Base-by-base conservation (phyloP, 2,888 invertebrate species). In the Lampropteryx suffumata region DNA sequence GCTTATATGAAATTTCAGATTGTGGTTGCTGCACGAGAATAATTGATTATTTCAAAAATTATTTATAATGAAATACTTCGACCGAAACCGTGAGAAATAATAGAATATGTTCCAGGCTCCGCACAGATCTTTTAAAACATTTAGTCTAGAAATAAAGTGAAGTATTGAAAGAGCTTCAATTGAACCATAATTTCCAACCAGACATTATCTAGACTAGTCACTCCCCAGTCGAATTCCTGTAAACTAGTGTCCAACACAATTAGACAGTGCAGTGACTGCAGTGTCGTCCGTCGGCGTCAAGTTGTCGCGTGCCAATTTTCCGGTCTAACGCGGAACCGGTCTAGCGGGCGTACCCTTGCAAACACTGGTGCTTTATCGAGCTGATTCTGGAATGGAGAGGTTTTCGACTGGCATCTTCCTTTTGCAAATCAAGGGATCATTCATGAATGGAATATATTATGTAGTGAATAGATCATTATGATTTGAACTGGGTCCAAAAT, bases 241-340 rank as follows among this genome's bases (percentile, higher is more conserved):
- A 27, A 33, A 34, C 34, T 21, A 29, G 27, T 17, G 12, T 36
- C 43, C 47, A 55, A 60, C 48, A 54, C 53, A 51, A 57, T 49
- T 50, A 53, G 45, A 48, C 41, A 50, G 45, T 42, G 26, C 45
- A 54, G 49, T 46, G 42, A 39, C 47, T 42, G 26, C 45, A 54
- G 49, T 46, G 42, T 41, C 47, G 43, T 48, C 55, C 30, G 40
- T 34, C 56, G 63, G 60, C 61, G 64, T 58, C 66, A 62, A 45
- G 50, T 35, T 57, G 63, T 65, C 71, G 67, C 63, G 65, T 58
- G 65, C 67, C 67, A 68, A 77, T 78, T 76, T 74, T 69, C 73
- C 75, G 73, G 77, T 80, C 79, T 73, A 67, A 55, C 70, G 73
- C 69, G 57, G 58, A 70, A 76, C 69, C 73, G 73, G 74, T 73